phyloP scores from a whole-genome alignment of 2,888 invertebrate genomes.

The Drosophila formosana region DNA sequence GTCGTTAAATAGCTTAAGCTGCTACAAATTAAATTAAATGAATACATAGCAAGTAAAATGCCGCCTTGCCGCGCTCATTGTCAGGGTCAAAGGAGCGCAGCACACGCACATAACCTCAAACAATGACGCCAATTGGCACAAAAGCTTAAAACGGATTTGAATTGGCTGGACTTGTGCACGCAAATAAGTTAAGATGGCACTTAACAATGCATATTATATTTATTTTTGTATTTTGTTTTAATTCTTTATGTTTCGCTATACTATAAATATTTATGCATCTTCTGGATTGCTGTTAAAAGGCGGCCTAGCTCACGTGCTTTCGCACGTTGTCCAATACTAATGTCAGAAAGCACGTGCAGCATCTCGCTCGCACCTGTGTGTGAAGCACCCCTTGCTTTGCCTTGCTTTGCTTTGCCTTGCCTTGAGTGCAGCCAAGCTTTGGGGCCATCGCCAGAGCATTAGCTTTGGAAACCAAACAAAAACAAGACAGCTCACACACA shows the following conservation, averaged over 20 bases:
- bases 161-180: constrained; percentile 8
- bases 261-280: neutral
- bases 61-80: constrained; percentile 52
- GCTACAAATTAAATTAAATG: constrained; percentile 71
- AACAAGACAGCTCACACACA: constrained; percentile 38
- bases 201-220: constrained; percentile 15
- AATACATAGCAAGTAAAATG: constrained; percentile 59
- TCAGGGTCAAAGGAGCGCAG: constrained; percentile 58
- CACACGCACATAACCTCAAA: constrained; percentile 58
- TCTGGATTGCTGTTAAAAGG: constrained; percentile 22
- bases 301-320: constrained; percentile 52
- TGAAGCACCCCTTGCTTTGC: constrained; percentile 14
- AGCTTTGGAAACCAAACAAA: constrained; percentile 63
- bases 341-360: constrained; percentile 52
- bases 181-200: constrained; percentile 24
- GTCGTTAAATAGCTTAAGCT: constrained; percentile 66
- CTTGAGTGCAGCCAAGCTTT: constrained; percentile 46
- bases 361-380: constrained; percentile 56
- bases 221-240: neutral
- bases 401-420: constrained; percentile 2
- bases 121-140: constrained; percentile 66
- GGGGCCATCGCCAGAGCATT: constrained; percentile 21
- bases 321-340: constrained; percentile 55
- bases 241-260: neutral
- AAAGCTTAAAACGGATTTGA: constrained; percentile 53